Evolutionary conservation across 2,113 vertebrate species (phyloP).

Genomic region (Cynoglossus semilaevis): DNA sequence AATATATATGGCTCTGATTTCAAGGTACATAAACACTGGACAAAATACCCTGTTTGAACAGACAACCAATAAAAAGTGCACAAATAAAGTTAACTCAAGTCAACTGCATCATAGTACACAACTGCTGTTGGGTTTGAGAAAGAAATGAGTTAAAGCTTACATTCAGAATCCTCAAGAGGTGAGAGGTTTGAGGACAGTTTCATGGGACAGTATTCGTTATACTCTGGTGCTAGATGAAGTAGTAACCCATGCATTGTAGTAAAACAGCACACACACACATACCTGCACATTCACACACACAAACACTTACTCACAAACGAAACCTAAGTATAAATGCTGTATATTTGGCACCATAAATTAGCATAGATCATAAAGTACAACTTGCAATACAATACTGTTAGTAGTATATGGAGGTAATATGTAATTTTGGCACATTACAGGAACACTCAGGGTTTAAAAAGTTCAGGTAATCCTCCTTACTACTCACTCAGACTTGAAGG

Average conservation of each 20-base stretch:
- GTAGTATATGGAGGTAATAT: constrained; percentile 62
- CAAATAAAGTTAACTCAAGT: constrained; percentile 54
- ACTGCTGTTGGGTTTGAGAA: constrained; percentile 22
- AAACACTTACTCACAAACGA: neutral
- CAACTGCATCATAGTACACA: constrained; percentile 54
- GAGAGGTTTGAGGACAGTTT: constrained; percentile 29
- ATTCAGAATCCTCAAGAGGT: constrained; percentile 58
- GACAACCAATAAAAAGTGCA: constrained; percentile 64
- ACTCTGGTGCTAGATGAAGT: constrained; percentile 16
- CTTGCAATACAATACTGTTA: constrained; percentile 54
- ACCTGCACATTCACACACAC: constrained; percentile 11
- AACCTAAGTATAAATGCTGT: constrained; percentile 40
- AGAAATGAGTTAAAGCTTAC: constrained; percentile 55
- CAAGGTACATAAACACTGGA: constrained; percentile 58
- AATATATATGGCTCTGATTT: constrained; percentile 66
- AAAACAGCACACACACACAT: constrained; percentile 15
- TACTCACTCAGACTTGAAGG: constrained; percentile 43
- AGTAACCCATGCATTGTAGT: constrained; percentile 46
- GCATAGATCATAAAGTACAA: constrained; percentile 67
- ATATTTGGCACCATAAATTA: constrained; percentile 70
- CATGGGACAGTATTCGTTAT: constrained; percentile 18
- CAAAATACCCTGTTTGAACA: constrained; percentile 69
- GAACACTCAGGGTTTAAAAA: constrained; percentile 51
- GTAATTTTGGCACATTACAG: constrained; percentile 64
- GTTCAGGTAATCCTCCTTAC: constrained; percentile 29